Evolutionary conservation across 2,888 invertebrate genomes (phyloP), one percentile per base, ranked within the genome.

Genomic region (Cephus nigrinus): DNA sequence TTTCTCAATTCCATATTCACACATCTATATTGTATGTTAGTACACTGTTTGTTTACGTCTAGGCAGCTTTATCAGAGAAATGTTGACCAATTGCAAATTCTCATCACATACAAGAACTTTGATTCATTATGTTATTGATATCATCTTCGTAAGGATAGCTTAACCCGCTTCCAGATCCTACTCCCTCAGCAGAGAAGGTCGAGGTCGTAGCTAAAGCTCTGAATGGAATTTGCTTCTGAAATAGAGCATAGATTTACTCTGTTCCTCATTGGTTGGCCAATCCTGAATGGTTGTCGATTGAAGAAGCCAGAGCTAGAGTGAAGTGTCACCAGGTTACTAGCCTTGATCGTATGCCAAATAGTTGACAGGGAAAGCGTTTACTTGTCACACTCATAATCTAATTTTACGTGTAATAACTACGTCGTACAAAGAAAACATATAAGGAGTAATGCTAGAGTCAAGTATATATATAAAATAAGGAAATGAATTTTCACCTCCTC

Each of bases 331-430:
- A 84, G 87, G 88, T 89, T 87, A 88, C 87, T 88, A 86, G 88
- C 90, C 90, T 91, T 91, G 91, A 91, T 90, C 87, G 78, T 77
- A 76, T 78, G 90, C 91, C 90, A 91, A 90, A 89, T 87, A 85
- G 80, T 88, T 85, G 86, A 86, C 86, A 86, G 88, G 83, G 88
- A 90, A 90, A 90, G 87, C 87, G 83, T 84, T 84, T 83, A 81
- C 84, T 85, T 87, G 85, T 88, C 84, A 85, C 80, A 82, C 80
- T 86, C 83, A 78, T 79, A 84, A 81, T 83, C 87, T 86, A 86
- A 88, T 87, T 87, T 87, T 86, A 85, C 81, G 83, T 83, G 75
- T 76, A 75, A 77, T 75, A 82, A 83, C 79, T 84, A 84, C 82
- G 85, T 76, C 68, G 68, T 73, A 68, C 33, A 30, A 31, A 30